phyloP scores from a whole-genome alignment of 2,797 vertebrate species.

The Borostomias antarcticus region DNA sequence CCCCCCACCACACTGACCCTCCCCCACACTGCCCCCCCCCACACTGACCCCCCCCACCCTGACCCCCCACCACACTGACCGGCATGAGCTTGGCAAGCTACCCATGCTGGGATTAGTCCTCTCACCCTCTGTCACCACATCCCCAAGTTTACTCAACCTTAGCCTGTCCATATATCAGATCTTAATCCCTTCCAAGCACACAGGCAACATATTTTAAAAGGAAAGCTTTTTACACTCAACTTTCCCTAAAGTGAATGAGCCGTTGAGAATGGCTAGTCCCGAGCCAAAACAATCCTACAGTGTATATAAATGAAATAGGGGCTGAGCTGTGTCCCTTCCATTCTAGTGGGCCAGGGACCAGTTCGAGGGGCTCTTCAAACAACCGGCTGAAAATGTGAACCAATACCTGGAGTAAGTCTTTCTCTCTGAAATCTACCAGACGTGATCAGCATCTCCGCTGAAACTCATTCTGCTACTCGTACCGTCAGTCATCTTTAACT shows the following conservation, averaged over 20 bases:
- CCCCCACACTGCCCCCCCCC: no score
- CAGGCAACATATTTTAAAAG: background rate
- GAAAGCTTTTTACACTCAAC: background rate
- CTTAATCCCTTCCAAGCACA: constrained; percentile 1
- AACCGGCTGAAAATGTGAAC: constrained; percentile 79
- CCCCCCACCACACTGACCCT: background rate
- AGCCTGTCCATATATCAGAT: background rate
- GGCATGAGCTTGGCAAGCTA: background rate
- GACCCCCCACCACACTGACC: background rate
- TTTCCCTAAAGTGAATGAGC: background rate
- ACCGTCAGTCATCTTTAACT: background rate
- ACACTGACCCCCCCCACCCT: no score
- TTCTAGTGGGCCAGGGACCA: constrained; percentile 89
- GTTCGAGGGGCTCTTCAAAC: constrained; percentile 88
- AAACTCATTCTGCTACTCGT: background rate
- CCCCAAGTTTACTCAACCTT: background rate
- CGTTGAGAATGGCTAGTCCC: background rate
- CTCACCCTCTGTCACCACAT: background rate
- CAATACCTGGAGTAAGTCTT: constrained; percentile 76
- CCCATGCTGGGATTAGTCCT: constrained; percentile 1
- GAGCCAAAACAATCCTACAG: background rate
- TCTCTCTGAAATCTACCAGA: background rate
- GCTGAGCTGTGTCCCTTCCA: background rate
- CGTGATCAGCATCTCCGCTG: background rate
- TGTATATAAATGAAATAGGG: no score